Evolutionary conservation across 2,113 vertebrate genomes (phyloP).

Genomic region (Noturus placidus): DNA sequence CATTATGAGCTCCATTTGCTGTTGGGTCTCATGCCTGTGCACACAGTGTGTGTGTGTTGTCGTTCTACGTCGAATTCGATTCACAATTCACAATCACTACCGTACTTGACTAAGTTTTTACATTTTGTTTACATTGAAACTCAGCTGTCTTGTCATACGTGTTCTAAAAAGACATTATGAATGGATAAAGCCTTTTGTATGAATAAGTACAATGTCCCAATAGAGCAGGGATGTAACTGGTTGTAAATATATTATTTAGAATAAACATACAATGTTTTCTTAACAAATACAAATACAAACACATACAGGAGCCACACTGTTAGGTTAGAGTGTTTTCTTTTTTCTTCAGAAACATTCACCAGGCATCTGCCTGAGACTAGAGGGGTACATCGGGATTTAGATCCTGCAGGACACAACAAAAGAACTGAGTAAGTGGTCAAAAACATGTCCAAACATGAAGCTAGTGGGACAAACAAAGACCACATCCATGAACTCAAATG

Average conservation of each 20-base stretch:
- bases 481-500: not conserved
- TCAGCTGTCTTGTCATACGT: conserved; percentile 59
- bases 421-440: not conserved
- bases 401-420: not conserved
- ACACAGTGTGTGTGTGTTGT: conserved; percentile 63
- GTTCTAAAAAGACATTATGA: conserved; percentile 37
- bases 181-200: not conserved
- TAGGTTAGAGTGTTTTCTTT: not conserved
- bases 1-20: conserved; percentile 68
- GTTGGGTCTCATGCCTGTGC: conserved; percentile 61
- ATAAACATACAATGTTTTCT: not conserved
- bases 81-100: conserved; percentile 59
- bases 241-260: not conserved
- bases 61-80: conserved; percentile 58
- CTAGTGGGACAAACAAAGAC: not conserved
- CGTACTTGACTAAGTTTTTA: conserved; percentile 33
- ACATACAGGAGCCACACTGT: not conserved
- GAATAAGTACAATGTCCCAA: not conserved
- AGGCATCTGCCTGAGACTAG: not conserved
- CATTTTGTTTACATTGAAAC: conserved; percentile 43
- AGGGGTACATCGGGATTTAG: not conserved
- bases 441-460: not conserved
- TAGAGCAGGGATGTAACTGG: not conserved
- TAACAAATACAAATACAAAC: not conserved
- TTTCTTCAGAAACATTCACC: not conserved